phyloP scores from a whole-genome alignment of 1,140 invertebrate species.

The Trypoxylus dichotomus region DNA sequence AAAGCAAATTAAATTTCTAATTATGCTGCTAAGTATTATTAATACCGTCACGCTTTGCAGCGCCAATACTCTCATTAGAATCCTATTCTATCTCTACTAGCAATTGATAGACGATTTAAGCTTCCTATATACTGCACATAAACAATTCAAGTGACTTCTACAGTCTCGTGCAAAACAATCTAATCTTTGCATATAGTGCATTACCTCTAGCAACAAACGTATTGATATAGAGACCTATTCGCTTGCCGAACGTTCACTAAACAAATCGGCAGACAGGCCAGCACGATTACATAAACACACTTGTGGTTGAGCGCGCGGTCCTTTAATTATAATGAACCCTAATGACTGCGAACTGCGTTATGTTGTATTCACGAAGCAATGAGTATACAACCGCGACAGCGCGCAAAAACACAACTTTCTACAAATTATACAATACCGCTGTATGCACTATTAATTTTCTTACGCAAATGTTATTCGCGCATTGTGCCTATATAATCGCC shows the following conservation, averaged over 20 bases:
- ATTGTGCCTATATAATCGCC: not conserved
- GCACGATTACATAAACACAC: not conserved
- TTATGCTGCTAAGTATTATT: not conserved
- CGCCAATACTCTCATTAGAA: not conserved
- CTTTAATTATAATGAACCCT: slow-evolving; percentile 13
- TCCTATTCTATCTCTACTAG: not conserved
- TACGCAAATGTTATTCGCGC: not conserved
- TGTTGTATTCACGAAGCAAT: not conserved
- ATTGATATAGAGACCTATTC: too few relatives aligned
- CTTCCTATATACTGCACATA: not conserved
- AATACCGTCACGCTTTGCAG: not conserved
- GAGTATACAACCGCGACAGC: not conserved
- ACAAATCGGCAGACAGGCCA: too few relatives aligned
- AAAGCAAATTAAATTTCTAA: not conserved
- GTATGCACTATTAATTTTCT: slow-evolving; percentile 25
- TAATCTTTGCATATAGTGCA: too few relatives aligned
- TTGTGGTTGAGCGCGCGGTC: not conserved
- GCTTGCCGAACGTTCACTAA: too few relatives aligned
- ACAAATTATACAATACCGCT: slow-evolving; percentile 22
- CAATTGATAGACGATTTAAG: not conserved
- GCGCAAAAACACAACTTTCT: slow-evolving; percentile 10
- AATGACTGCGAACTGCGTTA: not conserved
- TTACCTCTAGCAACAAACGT: too few relatives aligned
- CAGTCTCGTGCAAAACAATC: not conserved
- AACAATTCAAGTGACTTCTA: too few relatives aligned